Conservation (phyloP, 2,888 invertebrate genomes). For the Calliphora vomitoria region DNA sequence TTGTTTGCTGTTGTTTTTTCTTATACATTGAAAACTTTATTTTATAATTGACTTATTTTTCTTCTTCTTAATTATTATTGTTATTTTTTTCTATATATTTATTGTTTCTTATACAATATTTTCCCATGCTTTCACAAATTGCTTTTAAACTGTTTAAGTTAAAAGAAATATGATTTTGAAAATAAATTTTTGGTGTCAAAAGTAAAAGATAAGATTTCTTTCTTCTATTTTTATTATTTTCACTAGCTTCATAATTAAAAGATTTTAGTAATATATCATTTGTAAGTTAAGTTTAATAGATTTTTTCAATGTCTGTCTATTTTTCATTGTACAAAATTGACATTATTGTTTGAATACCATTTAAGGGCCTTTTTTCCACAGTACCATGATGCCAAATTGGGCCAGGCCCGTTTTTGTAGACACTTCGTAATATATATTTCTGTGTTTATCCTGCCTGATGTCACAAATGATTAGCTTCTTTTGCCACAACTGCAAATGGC, state of each 20-base stretch:
- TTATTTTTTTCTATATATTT: constrained; percentile 10
- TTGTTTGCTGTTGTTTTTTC: neutral
- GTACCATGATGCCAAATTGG: too few species aligned
- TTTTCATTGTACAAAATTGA: too few species aligned
- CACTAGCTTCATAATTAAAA: neutral
- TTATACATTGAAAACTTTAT: constrained; percentile 25
- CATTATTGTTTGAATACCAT: too few species aligned
- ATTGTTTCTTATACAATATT: neutral
- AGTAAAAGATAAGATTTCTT: neutral
- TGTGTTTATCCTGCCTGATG: too few species aligned
- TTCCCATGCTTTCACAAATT: constrained; percentile 58
- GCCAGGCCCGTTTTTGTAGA: too few species aligned
- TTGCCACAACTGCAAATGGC: too few species aligned
- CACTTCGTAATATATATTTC: too few species aligned
- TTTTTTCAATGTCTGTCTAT: too few species aligned
- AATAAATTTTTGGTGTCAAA: constrained; percentile 24
- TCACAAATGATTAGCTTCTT: too few species aligned
- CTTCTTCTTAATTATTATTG: constrained; percentile 20
- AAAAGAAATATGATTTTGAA: constrained; percentile 10
- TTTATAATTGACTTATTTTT: constrained; percentile 43
- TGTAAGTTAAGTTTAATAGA: too few species aligned
- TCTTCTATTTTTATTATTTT: neutral
- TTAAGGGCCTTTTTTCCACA: too few species aligned
- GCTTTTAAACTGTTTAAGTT: neutral
- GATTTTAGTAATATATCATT: neutral